These are phyloP conservation scores for Alouatta palliata DNA, from an alignment of 2,113 vertebrate species.

Conservation along the genomic window DNA sequence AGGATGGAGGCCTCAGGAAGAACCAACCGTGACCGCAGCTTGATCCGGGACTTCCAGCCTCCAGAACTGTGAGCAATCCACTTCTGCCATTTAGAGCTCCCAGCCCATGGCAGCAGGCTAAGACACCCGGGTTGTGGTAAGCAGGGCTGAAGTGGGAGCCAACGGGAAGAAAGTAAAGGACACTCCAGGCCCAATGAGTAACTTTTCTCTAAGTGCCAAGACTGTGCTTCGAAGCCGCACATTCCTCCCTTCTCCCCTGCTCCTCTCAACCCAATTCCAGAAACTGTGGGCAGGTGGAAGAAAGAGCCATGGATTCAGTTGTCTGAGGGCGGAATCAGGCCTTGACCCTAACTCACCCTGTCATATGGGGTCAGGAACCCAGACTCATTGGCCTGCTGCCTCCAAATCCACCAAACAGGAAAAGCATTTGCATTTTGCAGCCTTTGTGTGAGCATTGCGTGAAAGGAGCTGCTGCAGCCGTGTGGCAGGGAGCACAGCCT, in stretches of 20 bases:
- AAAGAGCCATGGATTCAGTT: not conserved
- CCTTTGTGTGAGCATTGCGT: fast-evolving
- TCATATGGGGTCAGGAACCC: fast-evolving
- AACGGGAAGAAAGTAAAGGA: fast-evolving
- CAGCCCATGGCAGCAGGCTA: not conserved
- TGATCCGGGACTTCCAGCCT: not conserved
- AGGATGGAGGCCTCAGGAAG: too few relatives aligned
- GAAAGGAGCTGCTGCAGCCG: not conserved
- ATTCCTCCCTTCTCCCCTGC: not conserved
- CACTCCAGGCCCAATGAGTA: not conserved
- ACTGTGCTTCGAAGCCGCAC: not conserved
- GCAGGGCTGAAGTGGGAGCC: not conserved
- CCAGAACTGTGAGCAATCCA: not conserved
- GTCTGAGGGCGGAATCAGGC: fast-evolving
- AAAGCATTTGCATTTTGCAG: fast-evolving
- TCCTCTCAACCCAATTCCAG: not conserved
- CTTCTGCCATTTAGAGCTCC: not conserved
- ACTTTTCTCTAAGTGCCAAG: not conserved
- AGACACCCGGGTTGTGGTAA: fast-evolving
- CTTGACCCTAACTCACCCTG: not conserved
- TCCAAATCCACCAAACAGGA: not conserved
- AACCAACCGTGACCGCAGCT: fast-evolving
- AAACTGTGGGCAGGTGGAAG: not conserved
- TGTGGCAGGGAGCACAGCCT: fast-evolving
- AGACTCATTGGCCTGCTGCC: fast-evolving